Percentiles rank a stretch among this genome's conserved stretches.
Evolutionary conservation across 2,797 vertebrate genomes (phyloP).

Genomic region (Galago senegalensis): DNA sequence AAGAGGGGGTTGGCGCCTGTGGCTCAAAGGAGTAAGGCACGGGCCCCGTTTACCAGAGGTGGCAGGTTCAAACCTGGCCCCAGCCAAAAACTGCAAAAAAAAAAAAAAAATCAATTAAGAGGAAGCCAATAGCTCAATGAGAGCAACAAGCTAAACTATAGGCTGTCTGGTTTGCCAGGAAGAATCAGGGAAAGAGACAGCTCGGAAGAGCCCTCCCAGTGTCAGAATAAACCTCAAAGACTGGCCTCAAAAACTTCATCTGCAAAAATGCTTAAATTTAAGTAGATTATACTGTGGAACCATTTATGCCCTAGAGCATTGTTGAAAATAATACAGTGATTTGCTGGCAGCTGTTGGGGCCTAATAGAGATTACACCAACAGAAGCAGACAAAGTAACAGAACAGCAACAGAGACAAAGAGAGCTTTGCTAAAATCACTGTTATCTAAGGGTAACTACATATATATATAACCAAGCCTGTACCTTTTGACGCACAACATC

Average conservation of each 20-base stretch:
- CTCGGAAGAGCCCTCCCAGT: background rate
- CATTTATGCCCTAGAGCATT: constrained; percentile 36
- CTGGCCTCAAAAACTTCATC: constrained; percentile 18
- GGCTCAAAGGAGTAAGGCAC: too few species aligned
- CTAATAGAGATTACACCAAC: background rate
- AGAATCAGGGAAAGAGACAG: background rate
- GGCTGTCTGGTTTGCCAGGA: background rate
- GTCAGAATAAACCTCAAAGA: constrained; percentile 39
- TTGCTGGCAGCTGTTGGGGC: background rate
- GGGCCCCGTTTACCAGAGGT: too few species aligned
- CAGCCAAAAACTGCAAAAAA: too few species aligned
- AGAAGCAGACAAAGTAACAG: background rate
- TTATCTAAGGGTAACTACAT: background rate
- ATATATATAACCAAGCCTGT: background rate
- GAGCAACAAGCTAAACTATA: background rate
- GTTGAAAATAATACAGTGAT: constrained; percentile 36
- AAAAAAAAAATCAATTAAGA: background rate
- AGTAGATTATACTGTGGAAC: constrained; percentile 13
- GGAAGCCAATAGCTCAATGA: background rate
- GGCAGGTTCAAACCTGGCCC: too few species aligned
- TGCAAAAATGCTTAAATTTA: background rate
- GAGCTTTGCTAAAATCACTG: background rate
- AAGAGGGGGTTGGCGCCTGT: background rate
- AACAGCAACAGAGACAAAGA: constrained; percentile 18
- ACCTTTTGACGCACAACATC: background rate